These are phyloP conservation scores for Rattus norvegicus DNA, from an alignment of 2,113 vertebrate genomes.

Conservation along the genomic window DNA sequence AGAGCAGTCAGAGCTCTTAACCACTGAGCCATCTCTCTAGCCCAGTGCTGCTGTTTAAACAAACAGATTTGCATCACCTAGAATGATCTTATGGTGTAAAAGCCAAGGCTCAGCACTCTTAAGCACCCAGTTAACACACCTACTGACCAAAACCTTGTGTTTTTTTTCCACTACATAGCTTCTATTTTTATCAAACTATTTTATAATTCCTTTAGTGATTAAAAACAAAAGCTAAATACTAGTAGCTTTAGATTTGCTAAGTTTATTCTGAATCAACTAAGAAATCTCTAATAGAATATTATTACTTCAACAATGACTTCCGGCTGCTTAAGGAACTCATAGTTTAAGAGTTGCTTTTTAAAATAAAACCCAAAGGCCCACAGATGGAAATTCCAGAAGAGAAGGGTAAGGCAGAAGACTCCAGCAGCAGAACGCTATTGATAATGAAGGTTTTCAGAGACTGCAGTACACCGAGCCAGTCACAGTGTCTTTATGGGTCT, in stretches of 20 bases:
- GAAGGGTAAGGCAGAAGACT: not conserved
- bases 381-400: not conserved
- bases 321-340: not conserved
- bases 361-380: not conserved
- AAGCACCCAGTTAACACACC: not conserved
- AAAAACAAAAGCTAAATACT: constrained; percentile 49
- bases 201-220: constrained; percentile 28
- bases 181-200: constrained; percentile 32
- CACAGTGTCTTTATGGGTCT: not conserved
- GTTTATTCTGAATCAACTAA: constrained; percentile 41
- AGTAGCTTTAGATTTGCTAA: constrained; percentile 5
- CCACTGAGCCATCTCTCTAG: no score
- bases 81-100: not conserved
- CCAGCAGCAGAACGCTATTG: not conserved
- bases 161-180: not conserved
- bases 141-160: not conserved
- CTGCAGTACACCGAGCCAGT: not conserved
- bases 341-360: constrained; percentile 48
- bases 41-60: no score
- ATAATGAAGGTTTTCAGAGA: not conserved
- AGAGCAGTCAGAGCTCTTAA: no score
- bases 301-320: constrained; percentile 28
- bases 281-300: constrained; percentile 4
- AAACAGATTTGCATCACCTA: not conserved
- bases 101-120: not conserved